Conservation (phyloP, 1,140 invertebrate genomes). For the Eupeodes corollae region DNA sequence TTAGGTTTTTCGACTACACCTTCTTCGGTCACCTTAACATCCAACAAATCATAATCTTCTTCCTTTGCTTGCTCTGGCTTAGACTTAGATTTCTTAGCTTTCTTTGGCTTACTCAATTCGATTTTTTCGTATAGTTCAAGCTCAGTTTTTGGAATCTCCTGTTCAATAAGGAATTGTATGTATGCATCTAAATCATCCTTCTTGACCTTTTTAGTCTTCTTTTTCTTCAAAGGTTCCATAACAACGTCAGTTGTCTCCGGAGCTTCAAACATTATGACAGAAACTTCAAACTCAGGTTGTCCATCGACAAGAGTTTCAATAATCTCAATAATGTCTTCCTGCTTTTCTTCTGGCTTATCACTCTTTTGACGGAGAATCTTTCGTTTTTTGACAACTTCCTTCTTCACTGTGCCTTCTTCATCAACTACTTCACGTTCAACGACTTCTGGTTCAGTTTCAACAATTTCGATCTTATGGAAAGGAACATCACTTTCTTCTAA, state of each 20-base stretch:
- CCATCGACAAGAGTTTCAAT: neutral
- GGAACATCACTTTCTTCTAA: conserved; percentile 24
- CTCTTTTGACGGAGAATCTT: neutral
- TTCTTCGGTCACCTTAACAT: conserved; percentile 16
- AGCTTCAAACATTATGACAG: neutral
- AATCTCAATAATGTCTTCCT: neutral
- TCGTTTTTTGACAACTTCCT: neutral
- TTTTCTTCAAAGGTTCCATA: conserved; percentile 4
- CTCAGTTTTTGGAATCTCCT: conserved; percentile 36
- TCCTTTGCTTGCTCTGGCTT: conserved; percentile 16
- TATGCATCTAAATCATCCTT: conserved; percentile 25
- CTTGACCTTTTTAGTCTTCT: conserved; percentile 7
- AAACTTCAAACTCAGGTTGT: neutral
- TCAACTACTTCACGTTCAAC: conserved; percentile 10
- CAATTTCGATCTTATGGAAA: no score
- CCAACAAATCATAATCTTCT: conserved; percentile 18
- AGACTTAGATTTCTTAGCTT: conserved; percentile 25
- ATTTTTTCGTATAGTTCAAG: conserved; percentile 35
- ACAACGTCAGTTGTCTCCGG: conserved; percentile 1
- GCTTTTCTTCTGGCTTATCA: neutral
- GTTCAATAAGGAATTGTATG: conserved; percentile 31
- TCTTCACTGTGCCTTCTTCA: neutral
- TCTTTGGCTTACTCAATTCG: conserved; percentile 27
- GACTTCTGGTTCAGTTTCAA: conserved; percentile 16
- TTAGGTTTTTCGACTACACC: conserved; percentile 12